phyloP scores from a whole-genome alignment of 2,888 invertebrate species.

The Gerris lacustris region DNA sequence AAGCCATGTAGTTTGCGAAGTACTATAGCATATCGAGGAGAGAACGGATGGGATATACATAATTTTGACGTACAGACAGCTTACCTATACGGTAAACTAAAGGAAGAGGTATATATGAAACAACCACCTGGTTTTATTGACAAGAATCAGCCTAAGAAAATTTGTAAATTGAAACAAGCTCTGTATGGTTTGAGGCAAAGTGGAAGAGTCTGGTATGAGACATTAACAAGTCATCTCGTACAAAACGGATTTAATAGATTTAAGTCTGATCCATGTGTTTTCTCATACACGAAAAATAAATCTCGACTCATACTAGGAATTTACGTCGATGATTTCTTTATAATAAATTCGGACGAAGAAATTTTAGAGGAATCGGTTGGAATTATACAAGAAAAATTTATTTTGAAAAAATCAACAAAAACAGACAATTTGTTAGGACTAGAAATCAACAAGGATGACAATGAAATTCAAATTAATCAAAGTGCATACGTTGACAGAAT shows the following conservation, averaged over 20 bases:
- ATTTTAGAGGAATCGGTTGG: not conserved
- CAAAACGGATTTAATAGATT: not conserved
- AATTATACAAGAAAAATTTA: not conserved
- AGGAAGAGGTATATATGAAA: not conserved
- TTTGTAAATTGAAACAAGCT: not conserved
- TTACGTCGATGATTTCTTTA: not conserved
- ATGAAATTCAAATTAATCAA: not conserved
- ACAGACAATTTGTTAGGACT: not conserved
- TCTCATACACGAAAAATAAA: not conserved
- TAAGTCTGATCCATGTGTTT: not conserved
- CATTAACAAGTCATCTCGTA: not conserved
- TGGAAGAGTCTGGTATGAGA: not conserved
- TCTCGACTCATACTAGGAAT: not conserved
- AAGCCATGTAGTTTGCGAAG: not conserved
- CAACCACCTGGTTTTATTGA: not conserved
- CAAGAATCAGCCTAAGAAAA: not conserved
- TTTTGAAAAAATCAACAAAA: not conserved
- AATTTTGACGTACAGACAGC: not conserved
- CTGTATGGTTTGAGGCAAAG: constrained; percentile 1
- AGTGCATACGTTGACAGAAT: not conserved
- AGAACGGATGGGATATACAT: not conserved
- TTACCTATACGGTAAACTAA: not conserved
- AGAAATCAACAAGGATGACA: not conserved
- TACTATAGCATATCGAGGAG: not conserved
- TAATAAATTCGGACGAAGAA: not conserved